Evolutionary conservation across 2,888 invertebrate species (phyloP).

Genomic region (Watsonalla binaria): DNA sequence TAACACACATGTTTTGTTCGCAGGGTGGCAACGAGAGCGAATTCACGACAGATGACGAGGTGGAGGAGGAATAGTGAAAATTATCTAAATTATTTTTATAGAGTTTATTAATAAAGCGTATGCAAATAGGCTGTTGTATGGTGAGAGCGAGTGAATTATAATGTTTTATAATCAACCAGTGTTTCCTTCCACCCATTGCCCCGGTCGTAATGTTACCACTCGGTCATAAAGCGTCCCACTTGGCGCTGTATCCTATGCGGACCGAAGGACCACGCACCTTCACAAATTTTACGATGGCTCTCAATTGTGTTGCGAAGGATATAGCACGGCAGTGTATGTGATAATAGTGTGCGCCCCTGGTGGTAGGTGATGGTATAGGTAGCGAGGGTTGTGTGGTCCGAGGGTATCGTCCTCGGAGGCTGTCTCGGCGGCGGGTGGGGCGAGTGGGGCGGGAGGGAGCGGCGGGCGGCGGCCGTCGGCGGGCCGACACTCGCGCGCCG

Average conservation of each 20-base stretch:
- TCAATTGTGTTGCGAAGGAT: neutral
- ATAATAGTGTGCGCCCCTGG: slow-evolving; percentile 1
- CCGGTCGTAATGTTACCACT: neutral
- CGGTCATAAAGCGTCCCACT: neutral
- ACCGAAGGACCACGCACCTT: neutral
- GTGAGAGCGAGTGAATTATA: slow-evolving; percentile 66
- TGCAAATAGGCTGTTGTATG: slow-evolving; percentile 53
- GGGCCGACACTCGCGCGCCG: slow-evolving; percentile 61
- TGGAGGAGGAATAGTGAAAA: slow-evolving; percentile 74
- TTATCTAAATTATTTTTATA: slow-evolving; percentile 74
- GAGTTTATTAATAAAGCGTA: slow-evolving; percentile 66
- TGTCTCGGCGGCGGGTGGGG: slow-evolving; percentile 26
- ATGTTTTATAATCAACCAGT: slow-evolving; percentile 61
- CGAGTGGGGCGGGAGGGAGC: slow-evolving; percentile 11
- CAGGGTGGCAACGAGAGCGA: slow-evolving; percentile 81
- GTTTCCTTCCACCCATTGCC: slow-evolving; percentile 26
- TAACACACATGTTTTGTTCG: slow-evolving; percentile 17
- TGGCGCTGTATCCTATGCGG: neutral
- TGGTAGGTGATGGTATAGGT: slow-evolving; percentile 30
- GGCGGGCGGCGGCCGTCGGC: slow-evolving; percentile 12
- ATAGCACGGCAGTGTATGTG: neutral
- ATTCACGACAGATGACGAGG: slow-evolving; percentile 82
- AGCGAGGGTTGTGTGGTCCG: slow-evolving; percentile 39
- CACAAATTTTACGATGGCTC: neutral
- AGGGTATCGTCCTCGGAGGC: slow-evolving; percentile 67